Evolutionary conservation across 2,113 vertebrate genomes (phyloP).

Genomic region (Ophthalmolycus amberensis): DNA sequence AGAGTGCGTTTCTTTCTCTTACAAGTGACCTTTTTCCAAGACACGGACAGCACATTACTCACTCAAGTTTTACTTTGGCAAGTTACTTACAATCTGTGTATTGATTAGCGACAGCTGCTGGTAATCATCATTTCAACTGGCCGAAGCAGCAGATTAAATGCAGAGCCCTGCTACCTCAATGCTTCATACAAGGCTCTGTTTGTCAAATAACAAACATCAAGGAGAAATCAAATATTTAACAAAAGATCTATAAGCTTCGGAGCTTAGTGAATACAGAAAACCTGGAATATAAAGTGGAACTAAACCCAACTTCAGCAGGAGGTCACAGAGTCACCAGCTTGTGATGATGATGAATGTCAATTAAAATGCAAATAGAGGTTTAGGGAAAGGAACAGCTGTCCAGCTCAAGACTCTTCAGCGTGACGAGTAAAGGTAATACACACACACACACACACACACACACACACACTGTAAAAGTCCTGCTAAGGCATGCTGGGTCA

Average conservation of each 20-base stretch:
- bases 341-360: constrained; percentile 59
- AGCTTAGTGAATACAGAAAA: background rate
- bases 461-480: constrained; percentile 59
- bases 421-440: constrained; percentile 40
- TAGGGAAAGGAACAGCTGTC: constrained; percentile 65
- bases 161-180: background rate
- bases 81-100: background rate
- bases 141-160: background rate
- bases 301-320: constrained; percentile 2
- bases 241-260: background rate
- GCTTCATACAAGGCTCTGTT: background rate
- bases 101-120: background rate
- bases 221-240: background rate
- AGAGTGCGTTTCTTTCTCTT: background rate
- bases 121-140: background rate
- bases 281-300: background rate
- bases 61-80: background rate
- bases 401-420: constrained; percentile 25
- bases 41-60: background rate
- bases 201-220: background rate
- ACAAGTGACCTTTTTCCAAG: background rate
- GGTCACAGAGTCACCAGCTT: constrained; percentile 29
- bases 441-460: constrained; percentile 39
- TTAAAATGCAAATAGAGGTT: constrained; percentile 66
- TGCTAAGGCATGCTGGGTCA: constrained; percentile 68